These are phyloP conservation scores for Meganola albula DNA, from an alignment of 2,888 invertebrate species.

Conservation along the genomic window DNA sequence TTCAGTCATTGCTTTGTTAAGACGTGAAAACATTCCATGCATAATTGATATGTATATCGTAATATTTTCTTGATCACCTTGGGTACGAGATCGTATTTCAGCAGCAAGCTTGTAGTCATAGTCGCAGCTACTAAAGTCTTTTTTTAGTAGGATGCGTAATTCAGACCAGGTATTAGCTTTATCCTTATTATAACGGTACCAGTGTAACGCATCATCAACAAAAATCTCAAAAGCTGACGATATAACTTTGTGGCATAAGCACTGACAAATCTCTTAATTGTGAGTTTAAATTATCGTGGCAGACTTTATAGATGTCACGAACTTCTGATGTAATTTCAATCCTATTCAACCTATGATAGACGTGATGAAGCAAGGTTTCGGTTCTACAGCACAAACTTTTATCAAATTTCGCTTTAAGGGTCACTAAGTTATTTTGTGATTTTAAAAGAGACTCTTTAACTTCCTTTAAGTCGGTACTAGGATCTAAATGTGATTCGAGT, in stretches of 20 bases:
- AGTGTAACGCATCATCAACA: neutral
- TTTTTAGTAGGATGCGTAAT: neutral
- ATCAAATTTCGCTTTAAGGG: neutral
- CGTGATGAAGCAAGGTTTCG: neutral
- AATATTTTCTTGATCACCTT: constrained; percentile 2
- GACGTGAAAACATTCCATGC: neutral
- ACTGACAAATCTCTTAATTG: neutral
- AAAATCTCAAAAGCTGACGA: neutral
- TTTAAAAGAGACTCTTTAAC: neutral
- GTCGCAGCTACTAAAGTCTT: neutral
- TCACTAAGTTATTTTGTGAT: neutral
- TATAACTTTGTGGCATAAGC: no score
- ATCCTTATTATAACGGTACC: neutral
- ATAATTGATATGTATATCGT: neutral
- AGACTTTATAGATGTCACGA: neutral
- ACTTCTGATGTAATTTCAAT: neutral
- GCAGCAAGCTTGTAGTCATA: neutral
- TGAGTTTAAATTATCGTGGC: neutral
- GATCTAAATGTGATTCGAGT: neutral
- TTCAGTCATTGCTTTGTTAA: neutral
- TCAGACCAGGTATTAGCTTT: neutral
- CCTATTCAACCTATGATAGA: neutral
- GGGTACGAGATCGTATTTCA: neutral
- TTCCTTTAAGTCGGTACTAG: neutral
- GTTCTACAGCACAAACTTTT: neutral